Evolutionary conservation across 35 echinoderm and acorn worm species (phyloP).

Genomic region (Ptychodera flava): DNA sequence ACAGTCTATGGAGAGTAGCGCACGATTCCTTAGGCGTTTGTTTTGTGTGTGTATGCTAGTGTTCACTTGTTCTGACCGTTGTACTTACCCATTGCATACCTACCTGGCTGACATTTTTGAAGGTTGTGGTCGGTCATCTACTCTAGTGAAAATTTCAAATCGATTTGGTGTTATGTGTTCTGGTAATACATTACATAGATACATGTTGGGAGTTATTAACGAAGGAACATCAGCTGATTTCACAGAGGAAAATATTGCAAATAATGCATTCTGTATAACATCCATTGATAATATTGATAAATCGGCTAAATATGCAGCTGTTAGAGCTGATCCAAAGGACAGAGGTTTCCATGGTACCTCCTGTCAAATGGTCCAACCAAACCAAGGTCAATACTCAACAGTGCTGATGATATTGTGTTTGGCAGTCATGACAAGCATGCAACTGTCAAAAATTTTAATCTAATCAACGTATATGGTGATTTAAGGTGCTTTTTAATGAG

Average conservation of each 20-base stretch:
- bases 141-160: background rate
- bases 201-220: background rate
- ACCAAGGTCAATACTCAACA: background rate
- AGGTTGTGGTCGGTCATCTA: no score
- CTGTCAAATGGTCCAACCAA: background rate
- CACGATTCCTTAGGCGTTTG: no score
- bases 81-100: no score
- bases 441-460: background rate
- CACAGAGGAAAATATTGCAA: background rate
- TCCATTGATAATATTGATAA: background rate
- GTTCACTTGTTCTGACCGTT: no score
- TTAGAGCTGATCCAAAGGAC: background rate
- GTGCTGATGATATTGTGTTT: background rate
- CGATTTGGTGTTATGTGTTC: background rate
- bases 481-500: background rate
- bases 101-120: no score
- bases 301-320: background rate
- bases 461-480: background rate
- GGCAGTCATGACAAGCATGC: background rate
- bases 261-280: background rate
- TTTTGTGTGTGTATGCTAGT: no score
- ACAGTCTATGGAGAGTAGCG: no score
- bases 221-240: background rate
- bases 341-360: background rate
- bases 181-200: background rate